Base-by-base conservation (phyloP, 92 coral and sea anemone species). In the Porites evermanni region DNA sequence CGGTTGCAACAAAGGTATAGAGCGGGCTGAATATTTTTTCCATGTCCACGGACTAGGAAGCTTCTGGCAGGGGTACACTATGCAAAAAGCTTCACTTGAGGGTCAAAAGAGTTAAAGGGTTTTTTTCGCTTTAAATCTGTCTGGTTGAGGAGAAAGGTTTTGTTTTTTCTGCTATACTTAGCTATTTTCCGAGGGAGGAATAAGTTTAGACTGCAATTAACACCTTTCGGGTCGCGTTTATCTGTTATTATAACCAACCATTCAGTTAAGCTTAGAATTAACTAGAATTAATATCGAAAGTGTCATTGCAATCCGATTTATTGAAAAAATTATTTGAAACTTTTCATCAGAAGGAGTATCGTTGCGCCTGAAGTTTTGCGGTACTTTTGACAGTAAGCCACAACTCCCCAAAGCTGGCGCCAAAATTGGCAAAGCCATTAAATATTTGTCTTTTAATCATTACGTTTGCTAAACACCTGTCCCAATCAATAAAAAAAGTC, bases 401-500 rank as follows among this genome's bases (percentile, higher is more conserved):
- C 78, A 60, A 44, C 75, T 32, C 38, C 24, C 86, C 66, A 71
- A 71, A 7, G 68, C 56, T 81, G 86, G 86, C 86, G 86, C 86
- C 86, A 58, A 81, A 71, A 54, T 70, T 56, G 59, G 75, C 68
- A 76, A 26, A 67, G 17, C 77, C 59, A 81, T 81, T 81, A 70
- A 81, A 51, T 19, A 29, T 71, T 29, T 81, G 78, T 66, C 64
- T 81, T 58, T 81, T 58, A 81, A 81, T 81, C 71, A 81, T 24
- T 59, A 12, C 47, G 14, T 19, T 18, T 38, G 44, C 52, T 44
- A 38, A 18, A 71, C 86, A 81, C 86, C 86, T 81, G 86, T 29
- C 59, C 20, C 6, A 61, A n/a, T 58, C 38, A 70, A 52, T 50
- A 58, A 69, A 72, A 71, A 58, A 70, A 21, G 32, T 7, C 20